Base-by-base conservation (phyloP, 2,113 vertebrate species). In the Dolichallabes microphthalmus region DNA sequence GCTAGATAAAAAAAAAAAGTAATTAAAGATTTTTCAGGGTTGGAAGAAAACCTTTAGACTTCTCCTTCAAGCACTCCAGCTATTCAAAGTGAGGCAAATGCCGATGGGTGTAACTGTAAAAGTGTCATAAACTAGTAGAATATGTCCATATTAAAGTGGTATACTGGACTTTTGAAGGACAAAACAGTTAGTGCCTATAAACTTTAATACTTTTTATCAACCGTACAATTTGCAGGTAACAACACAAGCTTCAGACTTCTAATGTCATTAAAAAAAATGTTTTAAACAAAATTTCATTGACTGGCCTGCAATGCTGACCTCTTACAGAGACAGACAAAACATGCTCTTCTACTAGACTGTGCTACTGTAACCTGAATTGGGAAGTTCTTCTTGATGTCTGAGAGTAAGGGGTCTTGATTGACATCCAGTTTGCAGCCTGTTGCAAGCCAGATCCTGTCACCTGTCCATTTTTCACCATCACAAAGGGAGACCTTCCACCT, bases 371-470 rank as follows among this genome's bases (percentile, higher is more conserved):
- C 94, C 90, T 94, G 93, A 84, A 94, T 86, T 3, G 94, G 95
- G 82, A 94, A 95, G 45, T 93, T 89, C 80, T 83, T 91, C 80
- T 93, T 93, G 75, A 94, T 88, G 2, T 93, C 91, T 83, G 92
- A 89, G 27, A 95, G 93, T 85, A 95, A 45, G 1, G 91, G 93
- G 68, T 95, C 95, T 84, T 95, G 92, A 64, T 84, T 91, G 32
- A 91, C 92, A 76, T 95, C 93, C 13, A 95, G 92, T 82, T 95
- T 95, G 88, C 94, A 95, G 75, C 94, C 95, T 0, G 95, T 95
- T 55, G 94, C 94, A 39, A 95, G 90, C 94, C 94, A 96, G 84
- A 96, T 94, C 88, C 82, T 91, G 25, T 95, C 93, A 50, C 93
- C 94, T 22, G 71, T 91, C 94, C 94, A 95, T 19, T 77, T 84